These are phyloP conservation scores for Antigone vipio DNA, from an alignment of 2,113 vertebrate genomes.

Conservation along the genomic window DNA sequence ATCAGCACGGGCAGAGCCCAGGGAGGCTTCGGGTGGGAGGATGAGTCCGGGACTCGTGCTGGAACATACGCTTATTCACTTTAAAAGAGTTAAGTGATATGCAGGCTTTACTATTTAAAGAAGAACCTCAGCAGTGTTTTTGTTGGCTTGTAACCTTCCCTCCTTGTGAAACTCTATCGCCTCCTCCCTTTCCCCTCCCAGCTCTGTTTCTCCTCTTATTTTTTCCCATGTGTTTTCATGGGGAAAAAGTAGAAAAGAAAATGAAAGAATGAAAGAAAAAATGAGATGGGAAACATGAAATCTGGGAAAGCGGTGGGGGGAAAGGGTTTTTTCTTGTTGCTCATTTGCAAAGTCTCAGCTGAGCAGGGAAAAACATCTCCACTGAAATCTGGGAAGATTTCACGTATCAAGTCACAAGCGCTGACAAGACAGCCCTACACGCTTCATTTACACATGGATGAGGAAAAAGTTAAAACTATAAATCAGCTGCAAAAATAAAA, in stretches of 20 bases:
- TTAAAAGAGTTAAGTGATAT: neutral
- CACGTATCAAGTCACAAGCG: neutral
- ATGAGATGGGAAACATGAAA: neutral
- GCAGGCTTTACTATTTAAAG: neutral
- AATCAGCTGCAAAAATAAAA: neutral
- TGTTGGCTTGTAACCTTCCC: neutral
- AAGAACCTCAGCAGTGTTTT: neutral
- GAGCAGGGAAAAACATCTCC: neutral
- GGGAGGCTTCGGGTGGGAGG: fast-evolving
- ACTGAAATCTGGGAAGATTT: neutral
- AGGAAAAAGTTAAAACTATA: neutral
- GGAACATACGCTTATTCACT: neutral
- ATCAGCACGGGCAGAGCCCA: neutral
- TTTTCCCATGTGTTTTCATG: neutral
- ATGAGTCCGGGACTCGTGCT: neutral
- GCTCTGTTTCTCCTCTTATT: neutral
- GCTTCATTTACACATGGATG: neutral
- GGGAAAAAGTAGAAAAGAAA: neutral
- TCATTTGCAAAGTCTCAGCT: neutral
- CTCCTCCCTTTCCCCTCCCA: neutral
- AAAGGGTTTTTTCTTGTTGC: neutral
- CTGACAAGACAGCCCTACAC: neutral
- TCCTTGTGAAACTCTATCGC: neutral
- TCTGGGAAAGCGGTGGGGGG: neutral
- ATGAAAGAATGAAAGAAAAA: neutral